Conservation (phyloP, 35 echinoderm and acorn worm species). For the Ophioderma brevispina region DNA sequence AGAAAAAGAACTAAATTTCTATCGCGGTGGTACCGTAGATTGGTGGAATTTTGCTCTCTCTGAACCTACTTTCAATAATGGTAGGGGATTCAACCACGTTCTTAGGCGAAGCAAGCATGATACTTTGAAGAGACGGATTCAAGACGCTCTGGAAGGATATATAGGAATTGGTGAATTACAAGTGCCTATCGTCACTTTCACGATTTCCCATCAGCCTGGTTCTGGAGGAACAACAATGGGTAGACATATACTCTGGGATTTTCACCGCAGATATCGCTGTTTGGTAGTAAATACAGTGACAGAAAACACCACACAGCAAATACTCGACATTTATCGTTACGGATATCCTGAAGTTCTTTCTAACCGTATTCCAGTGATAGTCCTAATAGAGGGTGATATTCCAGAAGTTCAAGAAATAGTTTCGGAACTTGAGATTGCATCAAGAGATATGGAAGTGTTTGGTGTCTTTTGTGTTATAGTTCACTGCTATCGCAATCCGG, state of each 20-base stretch:
- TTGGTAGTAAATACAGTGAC: constrained; percentile 53
- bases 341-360: constrained; percentile 10
- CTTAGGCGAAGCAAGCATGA: constrained; percentile 15
- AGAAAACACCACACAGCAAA: constrained; percentile 46
- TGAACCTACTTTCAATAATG: constrained; percentile 3
- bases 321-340: constrained; percentile 42
- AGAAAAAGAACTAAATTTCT: constrained; percentile 50
- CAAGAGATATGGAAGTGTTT: constrained; percentile 7
- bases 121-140: neutral
- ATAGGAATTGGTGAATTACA: neutral
- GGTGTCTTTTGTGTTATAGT: constrained; percentile 45
- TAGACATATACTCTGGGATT: constrained; percentile 67
- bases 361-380: constrained; percentile 22
- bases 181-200: constrained; percentile 31
- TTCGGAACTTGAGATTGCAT: constrained; percentile 23
- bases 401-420: constrained; percentile 17
- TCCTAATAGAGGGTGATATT: constrained; percentile 31
- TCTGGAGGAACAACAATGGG: constrained; percentile 55
- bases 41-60: constrained; percentile 73
- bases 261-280: constrained; percentile 54
- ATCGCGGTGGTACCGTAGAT: constrained; percentile 43
- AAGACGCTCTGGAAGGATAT: neutral
- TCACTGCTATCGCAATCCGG: constrained; percentile 32
- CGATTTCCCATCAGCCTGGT: constrained; percentile 65
- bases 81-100: constrained; percentile 34